Percentiles rank a stretch among this genome's conserved stretches.
Evolutionary conservation across 1,140 invertebrate genomes (phyloP).

Genomic region (Anagrus nilaparvatae): DNA sequence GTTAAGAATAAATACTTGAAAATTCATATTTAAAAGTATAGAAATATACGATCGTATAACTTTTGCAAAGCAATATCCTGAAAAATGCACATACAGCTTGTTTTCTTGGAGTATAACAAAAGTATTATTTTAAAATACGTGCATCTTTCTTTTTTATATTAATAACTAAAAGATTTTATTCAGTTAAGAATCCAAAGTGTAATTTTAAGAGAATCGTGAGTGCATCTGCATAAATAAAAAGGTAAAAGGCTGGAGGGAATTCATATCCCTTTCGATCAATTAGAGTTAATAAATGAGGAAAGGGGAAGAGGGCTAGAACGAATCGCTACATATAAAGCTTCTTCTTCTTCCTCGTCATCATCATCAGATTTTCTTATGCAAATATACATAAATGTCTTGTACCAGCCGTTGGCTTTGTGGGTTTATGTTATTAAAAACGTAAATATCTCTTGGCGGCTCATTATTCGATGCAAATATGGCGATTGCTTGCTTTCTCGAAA

Average conservation of each 20-base stretch:
- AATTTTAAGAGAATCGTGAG: no score
- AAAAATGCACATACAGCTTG: no score
- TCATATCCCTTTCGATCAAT: slow-evolving; percentile 36
- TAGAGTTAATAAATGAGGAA: slow-evolving; percentile 40
- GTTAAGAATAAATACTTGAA: no score
- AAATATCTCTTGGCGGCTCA: slow-evolving; percentile 41
- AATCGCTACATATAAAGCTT: not conserved
- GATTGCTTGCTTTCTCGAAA: slow-evolving; percentile 8
- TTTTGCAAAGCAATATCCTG: no score
- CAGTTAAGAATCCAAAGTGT: no score
- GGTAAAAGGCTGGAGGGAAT: slow-evolving; percentile 1
- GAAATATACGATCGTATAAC: no score
- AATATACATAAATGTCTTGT: slow-evolving; percentile 6
- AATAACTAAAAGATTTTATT: no score
- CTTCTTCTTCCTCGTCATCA: not conserved
- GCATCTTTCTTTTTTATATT: no score
- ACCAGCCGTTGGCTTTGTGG: slow-evolving; percentile 25
- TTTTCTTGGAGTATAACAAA: no score
- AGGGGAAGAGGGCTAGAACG: slow-evolving; percentile 19
- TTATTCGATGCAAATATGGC: slow-evolving; percentile 42
- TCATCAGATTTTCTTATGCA: no score
- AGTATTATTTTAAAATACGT: no score
- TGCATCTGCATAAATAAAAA: slow-evolving; percentile 23
- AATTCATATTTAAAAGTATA: no score
- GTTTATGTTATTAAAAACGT: slow-evolving; percentile 43